These are phyloP conservation scores for Muscicapa striata DNA, from an alignment of 2,797 vertebrate genomes.

Conservation along the genomic window DNA sequence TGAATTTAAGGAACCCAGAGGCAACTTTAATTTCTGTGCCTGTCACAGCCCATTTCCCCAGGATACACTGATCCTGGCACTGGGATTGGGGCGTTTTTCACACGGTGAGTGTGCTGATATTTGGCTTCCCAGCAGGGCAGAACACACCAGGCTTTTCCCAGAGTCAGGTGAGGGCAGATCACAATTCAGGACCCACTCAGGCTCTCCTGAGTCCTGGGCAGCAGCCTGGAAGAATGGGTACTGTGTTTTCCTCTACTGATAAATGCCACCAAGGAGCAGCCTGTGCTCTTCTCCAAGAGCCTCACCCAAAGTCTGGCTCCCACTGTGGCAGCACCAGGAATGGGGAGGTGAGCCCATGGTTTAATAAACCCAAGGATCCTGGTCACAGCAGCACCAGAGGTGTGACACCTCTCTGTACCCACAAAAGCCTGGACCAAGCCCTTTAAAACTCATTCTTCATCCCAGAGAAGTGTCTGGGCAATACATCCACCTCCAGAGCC, in stretches of 20 bases:
- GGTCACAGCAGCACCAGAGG: rapidly evolving
- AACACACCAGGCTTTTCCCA: background rate
- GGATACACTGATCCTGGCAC: background rate
- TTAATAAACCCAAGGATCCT: background rate
- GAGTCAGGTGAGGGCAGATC: background rate
- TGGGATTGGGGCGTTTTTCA: background rate
- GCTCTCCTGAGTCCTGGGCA: background rate
- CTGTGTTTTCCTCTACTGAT: background rate
- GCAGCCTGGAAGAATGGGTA: too few species aligned
- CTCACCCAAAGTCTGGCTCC: background rate
- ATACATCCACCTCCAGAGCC: rapidly evolving
- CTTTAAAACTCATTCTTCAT: background rate
- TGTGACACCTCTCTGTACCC: background rate
- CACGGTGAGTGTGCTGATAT: background rate
- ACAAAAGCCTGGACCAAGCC: background rate
- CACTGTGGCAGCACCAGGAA: rapidly evolving
- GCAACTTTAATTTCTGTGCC: conserved; percentile 34
- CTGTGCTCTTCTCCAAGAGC: too few species aligned
- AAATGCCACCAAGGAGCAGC: background rate
- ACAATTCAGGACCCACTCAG: background rate
- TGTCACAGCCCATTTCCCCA: conserved; percentile 15
- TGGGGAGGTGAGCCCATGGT: background rate
- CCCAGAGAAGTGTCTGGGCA: background rate
- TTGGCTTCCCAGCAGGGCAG: background rate
- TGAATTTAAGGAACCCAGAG: conserved; percentile 33